These are phyloP conservation scores for Craseonycteris thonglongyai DNA, from an alignment of 2,113 vertebrate species.

Conservation along the genomic window DNA sequence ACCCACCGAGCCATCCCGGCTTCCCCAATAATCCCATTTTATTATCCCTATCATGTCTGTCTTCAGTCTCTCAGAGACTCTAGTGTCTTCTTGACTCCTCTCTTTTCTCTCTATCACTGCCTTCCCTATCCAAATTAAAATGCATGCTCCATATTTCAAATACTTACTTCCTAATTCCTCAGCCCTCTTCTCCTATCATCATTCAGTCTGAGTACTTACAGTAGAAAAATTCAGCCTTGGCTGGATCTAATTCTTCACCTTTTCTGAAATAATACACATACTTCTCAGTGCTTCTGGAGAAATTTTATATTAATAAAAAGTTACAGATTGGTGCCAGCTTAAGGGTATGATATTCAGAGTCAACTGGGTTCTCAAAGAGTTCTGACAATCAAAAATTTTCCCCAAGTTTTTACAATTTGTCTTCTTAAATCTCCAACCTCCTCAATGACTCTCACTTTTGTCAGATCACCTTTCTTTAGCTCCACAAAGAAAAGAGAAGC, in stretches of 20 bases:
- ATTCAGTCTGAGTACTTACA: neutral
- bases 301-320: neutral
- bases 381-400: neutral
- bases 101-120: neutral
- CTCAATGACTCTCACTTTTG: neutral
- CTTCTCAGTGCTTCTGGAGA: neutral
- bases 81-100: neutral
- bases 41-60: neutral
- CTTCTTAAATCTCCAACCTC: neutral
- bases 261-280: neutral
- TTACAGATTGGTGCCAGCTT: neutral
- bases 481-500: conserved; percentile 5
- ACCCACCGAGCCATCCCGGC: too few species aligned
- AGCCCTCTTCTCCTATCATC: neutral
- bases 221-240: neutral
- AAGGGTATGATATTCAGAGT: neutral
- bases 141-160: neutral
- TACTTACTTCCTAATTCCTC: neutral
- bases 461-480: neutral
- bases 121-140: neutral
- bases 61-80: neutral
- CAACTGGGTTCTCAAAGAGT: neutral
- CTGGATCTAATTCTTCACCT: neutral
- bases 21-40: neutral
- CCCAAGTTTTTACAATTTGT: neutral